Conservation (phyloP, 2,113 vertebrate species). For the Tauraco erythrolophus region DNA sequence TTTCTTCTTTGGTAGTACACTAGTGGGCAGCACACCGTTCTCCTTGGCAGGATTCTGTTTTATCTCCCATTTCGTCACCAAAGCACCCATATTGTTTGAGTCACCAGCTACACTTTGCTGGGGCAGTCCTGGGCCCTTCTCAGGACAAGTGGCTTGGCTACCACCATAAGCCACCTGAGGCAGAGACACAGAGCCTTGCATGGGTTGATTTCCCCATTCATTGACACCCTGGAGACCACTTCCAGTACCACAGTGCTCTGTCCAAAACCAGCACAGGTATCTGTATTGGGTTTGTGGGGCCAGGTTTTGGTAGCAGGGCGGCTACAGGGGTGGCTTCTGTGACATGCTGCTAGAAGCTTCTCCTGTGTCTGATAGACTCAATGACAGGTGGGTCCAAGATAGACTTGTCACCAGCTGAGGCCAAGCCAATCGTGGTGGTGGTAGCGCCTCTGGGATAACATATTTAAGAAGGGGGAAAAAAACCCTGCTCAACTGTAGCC, state of each 20-base stretch:
- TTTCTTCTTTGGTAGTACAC: background rate
- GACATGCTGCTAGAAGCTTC: background rate
- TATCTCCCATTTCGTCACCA: background rate
- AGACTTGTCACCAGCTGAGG: no score
- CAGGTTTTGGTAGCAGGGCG: no score
- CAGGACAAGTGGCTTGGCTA: background rate
- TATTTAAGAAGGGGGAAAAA: no score
- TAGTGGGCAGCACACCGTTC: background rate
- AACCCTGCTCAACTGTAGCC: no score
- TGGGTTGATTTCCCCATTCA: background rate
- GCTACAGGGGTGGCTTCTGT: no score
- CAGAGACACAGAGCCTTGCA: background rate
- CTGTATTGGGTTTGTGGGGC: background rate
- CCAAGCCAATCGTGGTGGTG: no score
- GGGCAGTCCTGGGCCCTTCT: background rate
- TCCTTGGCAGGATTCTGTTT: background rate
- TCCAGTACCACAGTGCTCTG: background rate
- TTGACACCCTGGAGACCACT: background rate
- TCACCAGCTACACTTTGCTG: background rate
- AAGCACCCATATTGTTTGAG: background rate
- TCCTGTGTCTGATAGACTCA: no score
- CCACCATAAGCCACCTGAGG: background rate
- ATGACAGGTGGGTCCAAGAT: no score
- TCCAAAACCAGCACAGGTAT: background rate
- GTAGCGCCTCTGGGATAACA: no score